A percentile compares a stretch with the other conserved stretches of the same genome.
phyloP scores from a whole-genome alignment of 2,797 vertebrate species.

The Acanthurus tractus region DNA sequence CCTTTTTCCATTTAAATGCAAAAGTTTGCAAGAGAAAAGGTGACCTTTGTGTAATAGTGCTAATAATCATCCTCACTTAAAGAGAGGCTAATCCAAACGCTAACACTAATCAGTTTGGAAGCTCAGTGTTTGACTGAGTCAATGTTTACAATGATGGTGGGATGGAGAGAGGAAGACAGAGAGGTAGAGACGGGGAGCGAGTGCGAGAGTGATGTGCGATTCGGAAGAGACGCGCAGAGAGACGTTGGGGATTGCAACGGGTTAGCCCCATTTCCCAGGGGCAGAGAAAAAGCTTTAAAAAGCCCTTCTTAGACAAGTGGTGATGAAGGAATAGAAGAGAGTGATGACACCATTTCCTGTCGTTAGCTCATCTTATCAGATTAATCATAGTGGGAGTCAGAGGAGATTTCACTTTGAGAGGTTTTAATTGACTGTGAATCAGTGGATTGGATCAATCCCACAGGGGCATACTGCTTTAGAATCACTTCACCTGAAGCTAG shows the following conservation, averaged over 20 bases:
- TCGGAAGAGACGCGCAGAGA: slow-evolving; percentile 75
- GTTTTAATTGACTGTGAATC: slow-evolving; percentile 89
- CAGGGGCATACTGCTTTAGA: slow-evolving; percentile 80
- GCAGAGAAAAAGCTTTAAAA: slow-evolving; percentile 82
- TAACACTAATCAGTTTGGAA: slow-evolving; percentile 86
- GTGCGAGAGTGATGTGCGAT: slow-evolving; percentile 65
- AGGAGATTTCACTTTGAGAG: slow-evolving; percentile 86
- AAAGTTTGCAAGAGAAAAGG: slow-evolving; percentile 80
- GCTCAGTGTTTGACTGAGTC: slow-evolving; percentile 82
- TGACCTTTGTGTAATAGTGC: slow-evolving; percentile 83
- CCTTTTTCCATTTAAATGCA: slow-evolving; percentile 59
- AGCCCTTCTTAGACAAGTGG: slow-evolving; percentile 84
- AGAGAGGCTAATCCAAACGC: slow-evolving; percentile 83
- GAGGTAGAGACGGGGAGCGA: slow-evolving; percentile 43
- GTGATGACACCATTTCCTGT: slow-evolving; percentile 87
- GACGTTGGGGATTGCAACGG: slow-evolving; percentile 83
- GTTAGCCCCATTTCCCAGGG: slow-evolving; percentile 82
- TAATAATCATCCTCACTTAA: slow-evolving; percentile 85
- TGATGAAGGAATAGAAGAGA: slow-evolving; percentile 86
- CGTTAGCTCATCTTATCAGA: slow-evolving; percentile 88
- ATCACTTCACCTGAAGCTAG: slow-evolving; percentile 85
- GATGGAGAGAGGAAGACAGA: slow-evolving; percentile 63
- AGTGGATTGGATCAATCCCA: slow-evolving; percentile 85
- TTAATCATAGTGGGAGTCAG: slow-evolving; percentile 86
- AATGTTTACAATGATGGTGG: slow-evolving; percentile 83